Evolutionary conservation across 2,888 invertebrate species (phyloP).

Genomic region (Noctua pronuba): DNA sequence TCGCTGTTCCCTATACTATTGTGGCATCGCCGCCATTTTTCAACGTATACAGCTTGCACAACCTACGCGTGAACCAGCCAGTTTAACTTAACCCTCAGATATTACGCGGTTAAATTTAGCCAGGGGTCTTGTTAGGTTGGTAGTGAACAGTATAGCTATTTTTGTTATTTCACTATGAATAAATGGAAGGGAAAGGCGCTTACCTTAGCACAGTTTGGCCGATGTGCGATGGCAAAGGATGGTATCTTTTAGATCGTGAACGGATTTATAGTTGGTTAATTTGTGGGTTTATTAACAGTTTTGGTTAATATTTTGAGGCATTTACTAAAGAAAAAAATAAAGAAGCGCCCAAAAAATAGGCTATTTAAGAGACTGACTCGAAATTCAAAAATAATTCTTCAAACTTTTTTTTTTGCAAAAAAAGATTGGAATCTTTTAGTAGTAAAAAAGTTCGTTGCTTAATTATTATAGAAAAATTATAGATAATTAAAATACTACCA

Average conservation of each 20-base stretch:
- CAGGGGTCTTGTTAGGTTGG: slow-evolving; percentile 75
- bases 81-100: slow-evolving; percentile 15
- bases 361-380: too few relatives aligned
- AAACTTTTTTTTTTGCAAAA: neutral
- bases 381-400: neutral
- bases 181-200: slow-evolving; percentile 90
- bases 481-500: too few relatives aligned
- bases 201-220: slow-evolving; percentile 89
- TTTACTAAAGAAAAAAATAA: neutral
- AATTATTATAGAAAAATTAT: too few relatives aligned
- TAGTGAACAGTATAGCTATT: slow-evolving; percentile 85
- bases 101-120: slow-evolving; percentile 8
- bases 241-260: slow-evolving; percentile 70
- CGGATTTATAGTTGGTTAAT: slow-evolving; percentile 66
- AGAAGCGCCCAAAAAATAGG: neutral
- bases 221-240: slow-evolving; percentile 71
- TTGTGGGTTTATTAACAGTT: slow-evolving; percentile 40
- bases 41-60: slow-evolving; percentile 81
- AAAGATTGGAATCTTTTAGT: neutral
- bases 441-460: neutral
- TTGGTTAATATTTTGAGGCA: neutral
- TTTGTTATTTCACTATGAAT: slow-evolving; percentile 90
- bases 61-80: slow-evolving; percentile 85
- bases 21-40: slow-evolving; percentile 87
- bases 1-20: slow-evolving; percentile 87